Evolutionary conservation across 2,888 invertebrate genomes (phyloP).

Genomic region (Amorpha juglandis): DNA sequence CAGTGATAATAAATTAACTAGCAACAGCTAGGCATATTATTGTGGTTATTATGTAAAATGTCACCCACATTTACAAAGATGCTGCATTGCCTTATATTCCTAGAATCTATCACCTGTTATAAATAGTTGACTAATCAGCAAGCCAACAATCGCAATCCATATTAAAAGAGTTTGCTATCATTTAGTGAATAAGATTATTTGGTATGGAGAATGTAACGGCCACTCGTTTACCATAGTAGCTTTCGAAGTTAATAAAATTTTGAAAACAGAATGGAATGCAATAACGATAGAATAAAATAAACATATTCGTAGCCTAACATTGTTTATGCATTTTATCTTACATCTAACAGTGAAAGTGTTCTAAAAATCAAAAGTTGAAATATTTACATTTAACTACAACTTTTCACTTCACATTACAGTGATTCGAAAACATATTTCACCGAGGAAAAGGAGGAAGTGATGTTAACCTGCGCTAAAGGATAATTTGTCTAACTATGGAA

Average conservation of each 20-base stretch:
- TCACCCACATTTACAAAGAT: no score
- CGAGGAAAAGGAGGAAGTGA: background rate
- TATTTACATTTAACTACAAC: constrained; percentile 9
- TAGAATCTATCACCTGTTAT: no score
- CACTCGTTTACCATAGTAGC: constrained; percentile 1
- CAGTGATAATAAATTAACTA: no score
- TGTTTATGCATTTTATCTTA: constrained; percentile 14
- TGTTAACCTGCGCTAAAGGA: constrained; percentile 16
- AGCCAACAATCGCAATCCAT: background rate
- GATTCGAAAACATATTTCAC: constrained; percentile 8
- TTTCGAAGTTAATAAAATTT: constrained; percentile 6
- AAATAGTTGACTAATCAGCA: background rate
- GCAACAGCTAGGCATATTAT: no score
- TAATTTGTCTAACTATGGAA: constrained; percentile 22
- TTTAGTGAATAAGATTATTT: background rate
- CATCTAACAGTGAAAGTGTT: constrained; percentile 22
- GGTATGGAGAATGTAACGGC: background rate
- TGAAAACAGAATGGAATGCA: constrained; percentile 18
- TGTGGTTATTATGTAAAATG: no score
- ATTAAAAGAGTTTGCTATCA: background rate
- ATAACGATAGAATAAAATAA: constrained; percentile 21
- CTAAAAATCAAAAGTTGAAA: constrained; percentile 10
- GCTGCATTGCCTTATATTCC: no score
- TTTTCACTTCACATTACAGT: constrained; percentile 18
- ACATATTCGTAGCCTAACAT: constrained; percentile 22